These are phyloP conservation scores for Stichopus horrens DNA, from an alignment of 53 echinoderm and acorn worm species.

Conservation along the genomic window DNA sequence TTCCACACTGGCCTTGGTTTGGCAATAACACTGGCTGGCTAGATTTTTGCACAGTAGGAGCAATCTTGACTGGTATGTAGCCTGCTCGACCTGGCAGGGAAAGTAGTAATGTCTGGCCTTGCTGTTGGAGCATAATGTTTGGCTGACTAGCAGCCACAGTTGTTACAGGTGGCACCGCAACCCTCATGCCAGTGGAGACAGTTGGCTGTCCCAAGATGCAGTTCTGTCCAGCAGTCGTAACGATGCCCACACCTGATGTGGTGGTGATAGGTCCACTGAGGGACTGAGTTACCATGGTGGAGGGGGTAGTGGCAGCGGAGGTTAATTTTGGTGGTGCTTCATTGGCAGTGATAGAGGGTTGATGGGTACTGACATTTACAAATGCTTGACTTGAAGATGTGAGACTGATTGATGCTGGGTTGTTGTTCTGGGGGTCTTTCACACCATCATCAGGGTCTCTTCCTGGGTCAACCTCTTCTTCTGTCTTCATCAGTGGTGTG, in stretches of 20 bases:
- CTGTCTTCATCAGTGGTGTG: conserved; percentile 17
- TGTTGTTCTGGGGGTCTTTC: neutral
- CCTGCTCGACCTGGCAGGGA: conserved; percentile 71
- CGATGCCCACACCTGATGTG: conserved; percentile 41
- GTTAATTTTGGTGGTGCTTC: conserved; percentile 57
- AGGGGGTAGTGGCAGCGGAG: conserved; percentile 61
- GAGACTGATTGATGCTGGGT: neutral
- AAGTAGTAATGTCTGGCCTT: conserved; percentile 73
- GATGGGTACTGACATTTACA: conserved; percentile 55
- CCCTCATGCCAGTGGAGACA: conserved; percentile 19
- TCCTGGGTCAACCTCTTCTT: neutral
- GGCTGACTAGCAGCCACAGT: conserved; percentile 9
- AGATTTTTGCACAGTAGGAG: conserved; percentile 57
- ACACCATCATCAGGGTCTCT: neutral
- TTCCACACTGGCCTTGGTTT: conserved; percentile 59
- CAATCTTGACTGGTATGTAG: conserved; percentile 69
- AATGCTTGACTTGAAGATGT: conserved; percentile 36
- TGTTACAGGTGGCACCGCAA: neutral
- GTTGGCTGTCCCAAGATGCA: neutral
- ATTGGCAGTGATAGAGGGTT: conserved; percentile 54
- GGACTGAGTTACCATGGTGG: conserved; percentile 74
- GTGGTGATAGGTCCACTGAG: conserved; percentile 80
- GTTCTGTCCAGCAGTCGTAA: conserved; percentile 22
- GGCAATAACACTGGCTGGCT: conserved; percentile 78
- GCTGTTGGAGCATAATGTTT: conserved; percentile 45